Evolutionary conservation across 23 tunicate genomes (phyloP), one percentile per base, ranked within the genome.

Genomic region (Clavelina lepadiformis): DNA sequence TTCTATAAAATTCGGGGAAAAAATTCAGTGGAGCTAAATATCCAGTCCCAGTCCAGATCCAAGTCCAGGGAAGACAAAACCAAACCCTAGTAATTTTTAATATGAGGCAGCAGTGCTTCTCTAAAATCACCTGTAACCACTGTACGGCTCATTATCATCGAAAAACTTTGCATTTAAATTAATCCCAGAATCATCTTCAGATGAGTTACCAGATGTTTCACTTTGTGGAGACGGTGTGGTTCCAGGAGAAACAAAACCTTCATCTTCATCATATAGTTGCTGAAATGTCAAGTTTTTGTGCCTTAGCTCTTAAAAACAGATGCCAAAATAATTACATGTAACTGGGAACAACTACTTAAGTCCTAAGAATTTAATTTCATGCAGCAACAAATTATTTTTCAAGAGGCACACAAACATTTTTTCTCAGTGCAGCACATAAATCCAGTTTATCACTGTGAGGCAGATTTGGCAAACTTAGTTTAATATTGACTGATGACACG

Each of bases 191-290:
- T 52, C 73, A 1, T 24, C 28, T 51, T 76, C 72, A 20, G 51
- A 64, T 5, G 3, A 28, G 29, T 44, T 38, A 1, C 35, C 30
- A 1, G 30, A 32, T 19, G 20, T 33, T 18, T 30, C 19, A 2
- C 28, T 24, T 33, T 33, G 34, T 2, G 67, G 46, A 61, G 13
- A 3, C 24, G 44, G 44, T 35, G 59, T 54, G 60, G 56, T 30
- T 21, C 66, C 50, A 63, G 72, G 72, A 26, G 82, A 76, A 30
- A 76, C 82, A 69, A 79, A 79, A 22, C 76, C 76, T 30, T 67
- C 85, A 36, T 69, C 76, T 3, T 54, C 59, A 26, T 41, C 59
- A 59, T 7, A 20, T 35, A 6, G 15, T 28, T 28, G 5, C 20
- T 31, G 35, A 35, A 28, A 31, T 5, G 7, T 35, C 65, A 71